A percentile compares a stretch with the other conserved stretches of the same genome.
Evolutionary conservation across 2,888 invertebrate species (phyloP).

Genomic region (Alloscopus bannaensis): DNA sequence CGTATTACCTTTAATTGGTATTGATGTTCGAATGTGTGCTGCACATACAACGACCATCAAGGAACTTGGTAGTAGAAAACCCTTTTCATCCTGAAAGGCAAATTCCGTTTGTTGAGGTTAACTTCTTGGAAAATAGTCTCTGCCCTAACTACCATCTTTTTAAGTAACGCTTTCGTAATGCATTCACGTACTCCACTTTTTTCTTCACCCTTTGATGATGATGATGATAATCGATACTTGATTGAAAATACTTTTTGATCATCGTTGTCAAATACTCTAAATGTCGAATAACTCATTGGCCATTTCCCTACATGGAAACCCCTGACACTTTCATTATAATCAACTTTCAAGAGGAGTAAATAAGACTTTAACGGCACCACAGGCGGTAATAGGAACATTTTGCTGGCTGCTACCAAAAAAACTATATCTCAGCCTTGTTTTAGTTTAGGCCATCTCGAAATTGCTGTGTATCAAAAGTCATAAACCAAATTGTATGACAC

Average conservation of each 20-base stretch:
- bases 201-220: no score
- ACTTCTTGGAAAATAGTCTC: no score
- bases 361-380: not conserved
- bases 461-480: no score
- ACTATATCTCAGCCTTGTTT: no score
- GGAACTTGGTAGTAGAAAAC: not conserved
- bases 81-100: not conserved
- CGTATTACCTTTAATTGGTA: constrained; percentile 2
- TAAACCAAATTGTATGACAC: no score
- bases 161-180: not conserved
- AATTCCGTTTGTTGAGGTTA: not conserved
- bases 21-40: not conserved
- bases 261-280: not conserved
- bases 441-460: no score
- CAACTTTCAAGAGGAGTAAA: not conserved
- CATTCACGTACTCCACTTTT: not conserved
- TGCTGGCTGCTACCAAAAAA: no score
- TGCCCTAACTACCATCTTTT: no score
- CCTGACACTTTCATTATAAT: constrained; percentile 6
- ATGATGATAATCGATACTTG: constrained; percentile 3
- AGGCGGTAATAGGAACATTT: not conserved
- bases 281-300: constrained; percentile 5
- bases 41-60: not conserved
- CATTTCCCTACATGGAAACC: constrained; percentile 7
- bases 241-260: no score